Evolutionary conservation across 2,888 invertebrate genomes (phyloP).

Genomic region (Ophion ventricosus): DNA sequence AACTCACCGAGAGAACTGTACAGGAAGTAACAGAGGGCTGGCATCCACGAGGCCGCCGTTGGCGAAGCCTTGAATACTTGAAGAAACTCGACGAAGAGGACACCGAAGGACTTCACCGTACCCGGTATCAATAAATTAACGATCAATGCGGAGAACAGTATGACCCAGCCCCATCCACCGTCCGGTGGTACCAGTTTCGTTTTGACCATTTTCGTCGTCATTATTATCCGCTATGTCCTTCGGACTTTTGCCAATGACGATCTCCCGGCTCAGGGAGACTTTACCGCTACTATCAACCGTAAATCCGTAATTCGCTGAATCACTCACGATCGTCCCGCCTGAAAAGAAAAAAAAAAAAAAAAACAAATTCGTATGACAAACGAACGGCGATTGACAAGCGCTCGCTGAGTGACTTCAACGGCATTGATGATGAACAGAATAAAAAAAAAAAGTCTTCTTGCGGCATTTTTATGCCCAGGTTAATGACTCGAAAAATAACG

Average conservation of each 20-base stretch:
- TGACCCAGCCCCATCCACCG: conserved; percentile 84
- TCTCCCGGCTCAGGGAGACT: neutral
- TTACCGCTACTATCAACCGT: conserved; percentile 25
- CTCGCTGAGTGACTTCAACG: neutral
- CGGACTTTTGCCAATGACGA: neutral
- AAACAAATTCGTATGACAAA: conserved; percentile 17
- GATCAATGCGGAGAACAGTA: conserved; percentile 86
- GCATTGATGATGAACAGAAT: neutral
- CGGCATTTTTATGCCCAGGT: neutral
- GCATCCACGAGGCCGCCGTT: conserved; percentile 92
- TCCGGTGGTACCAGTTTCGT: conserved; percentile 82
- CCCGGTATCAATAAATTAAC: conserved; percentile 94
- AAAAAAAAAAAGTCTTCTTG: neutral
- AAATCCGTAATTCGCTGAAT: conserved; percentile 34
- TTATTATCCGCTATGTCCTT: conserved; percentile 45
- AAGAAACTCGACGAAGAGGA: conserved; percentile 92
- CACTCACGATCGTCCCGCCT: conserved; percentile 44
- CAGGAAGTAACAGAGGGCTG: conserved; percentile 93
- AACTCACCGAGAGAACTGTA: conserved; percentile 93
- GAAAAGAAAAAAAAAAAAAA: too few relatives aligned
- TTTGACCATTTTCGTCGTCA: conserved; percentile 71
- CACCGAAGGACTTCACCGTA: conserved; percentile 94
- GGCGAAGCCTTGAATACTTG: conserved; percentile 91
- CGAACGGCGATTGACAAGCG: conserved; percentile 2
- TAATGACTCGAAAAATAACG: neutral